A percentile compares a stretch with the other conserved stretches of the same genome.
Conservation (phyloP, 2,888 invertebrate species). For the Pimpla rufipes region DNA sequence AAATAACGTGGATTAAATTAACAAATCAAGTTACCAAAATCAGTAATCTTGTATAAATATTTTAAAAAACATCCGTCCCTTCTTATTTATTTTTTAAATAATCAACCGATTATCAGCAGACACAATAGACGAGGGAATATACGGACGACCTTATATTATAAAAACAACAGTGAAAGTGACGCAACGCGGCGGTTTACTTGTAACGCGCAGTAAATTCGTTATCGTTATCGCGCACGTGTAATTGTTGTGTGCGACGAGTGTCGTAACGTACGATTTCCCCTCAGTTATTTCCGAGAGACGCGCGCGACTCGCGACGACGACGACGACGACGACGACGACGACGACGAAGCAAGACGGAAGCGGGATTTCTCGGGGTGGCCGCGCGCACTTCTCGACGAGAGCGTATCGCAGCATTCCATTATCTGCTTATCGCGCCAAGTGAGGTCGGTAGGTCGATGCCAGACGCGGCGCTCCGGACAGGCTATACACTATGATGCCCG, state of each 20-base stretch:
- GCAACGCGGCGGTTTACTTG: constrained; percentile 52
- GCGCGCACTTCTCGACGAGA: constrained; percentile 43
- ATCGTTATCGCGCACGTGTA: constrained; percentile 65
- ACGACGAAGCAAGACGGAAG: constrained; percentile 55
- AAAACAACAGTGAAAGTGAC: constrained; percentile 63
- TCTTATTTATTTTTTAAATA: too few species aligned
- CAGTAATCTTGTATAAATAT: too few species aligned
- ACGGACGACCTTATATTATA: too few species aligned
- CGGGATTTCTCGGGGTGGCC: constrained; percentile 39
- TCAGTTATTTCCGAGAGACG: too few species aligned
- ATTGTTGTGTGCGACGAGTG: constrained; percentile 69
- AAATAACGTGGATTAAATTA: too few species aligned
- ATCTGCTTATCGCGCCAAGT: constrained; percentile 69
- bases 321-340: constrained; percentile 33
- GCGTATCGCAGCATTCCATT: constrained; percentile 68
- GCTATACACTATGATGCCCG: constrained; percentile 40
- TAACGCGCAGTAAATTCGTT: constrained; percentile 68
- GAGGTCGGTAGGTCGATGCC: constrained; percentile 69
- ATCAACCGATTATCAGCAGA: background rate
- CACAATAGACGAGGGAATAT: background rate
- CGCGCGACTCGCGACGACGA: constrained; percentile 1
- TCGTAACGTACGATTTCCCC: constrained; percentile 67
- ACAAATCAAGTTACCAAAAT: too few species aligned
- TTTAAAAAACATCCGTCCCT: too few species aligned
- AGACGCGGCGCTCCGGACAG: constrained; percentile 61